phyloP scores from a whole-genome alignment of 2,113 vertebrate species.

The Thryonomys swinderianus region DNA sequence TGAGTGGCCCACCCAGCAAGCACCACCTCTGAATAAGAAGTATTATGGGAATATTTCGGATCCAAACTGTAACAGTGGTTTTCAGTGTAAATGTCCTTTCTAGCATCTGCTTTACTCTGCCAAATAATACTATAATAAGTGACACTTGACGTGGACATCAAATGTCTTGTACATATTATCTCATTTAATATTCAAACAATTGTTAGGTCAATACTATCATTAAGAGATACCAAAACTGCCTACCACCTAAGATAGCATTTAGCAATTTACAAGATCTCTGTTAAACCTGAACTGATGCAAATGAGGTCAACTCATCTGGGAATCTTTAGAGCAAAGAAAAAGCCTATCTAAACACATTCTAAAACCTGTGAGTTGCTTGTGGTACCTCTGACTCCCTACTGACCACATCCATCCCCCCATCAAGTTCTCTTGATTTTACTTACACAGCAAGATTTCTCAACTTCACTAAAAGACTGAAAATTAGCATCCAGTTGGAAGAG shows the following conservation, averaged over 20 bases:
- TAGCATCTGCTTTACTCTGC: neutral
- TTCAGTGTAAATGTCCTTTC: neutral
- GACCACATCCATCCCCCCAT: neutral
- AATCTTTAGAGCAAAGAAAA: slow-evolving; percentile 40
- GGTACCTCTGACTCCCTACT: neutral
- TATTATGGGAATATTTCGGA: neutral
- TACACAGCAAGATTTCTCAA: slow-evolving; percentile 11
- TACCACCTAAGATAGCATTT: neutral
- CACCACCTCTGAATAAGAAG: neutral
- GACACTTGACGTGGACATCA: neutral
- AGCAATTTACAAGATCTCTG: neutral
- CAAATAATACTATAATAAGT: neutral
- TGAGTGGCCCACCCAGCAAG: neutral
- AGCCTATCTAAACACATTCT: neutral
- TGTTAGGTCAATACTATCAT: neutral
- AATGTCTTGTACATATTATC: neutral
- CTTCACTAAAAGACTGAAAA: slow-evolving; percentile 3
- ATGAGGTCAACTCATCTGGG: neutral
- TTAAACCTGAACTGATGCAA: slow-evolving; percentile 7
- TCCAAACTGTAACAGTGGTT: neutral
- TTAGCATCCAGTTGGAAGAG: neutral
- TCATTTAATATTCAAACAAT: slow-evolving; percentile 47
- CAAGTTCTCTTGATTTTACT: neutral
- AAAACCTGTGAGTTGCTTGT: neutral
- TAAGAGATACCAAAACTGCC: slow-evolving; percentile 28